These are phyloP conservation scores for Cairina moschata DNA, from an alignment of 2,113 vertebrate genomes.

Conservation along the genomic window DNA sequence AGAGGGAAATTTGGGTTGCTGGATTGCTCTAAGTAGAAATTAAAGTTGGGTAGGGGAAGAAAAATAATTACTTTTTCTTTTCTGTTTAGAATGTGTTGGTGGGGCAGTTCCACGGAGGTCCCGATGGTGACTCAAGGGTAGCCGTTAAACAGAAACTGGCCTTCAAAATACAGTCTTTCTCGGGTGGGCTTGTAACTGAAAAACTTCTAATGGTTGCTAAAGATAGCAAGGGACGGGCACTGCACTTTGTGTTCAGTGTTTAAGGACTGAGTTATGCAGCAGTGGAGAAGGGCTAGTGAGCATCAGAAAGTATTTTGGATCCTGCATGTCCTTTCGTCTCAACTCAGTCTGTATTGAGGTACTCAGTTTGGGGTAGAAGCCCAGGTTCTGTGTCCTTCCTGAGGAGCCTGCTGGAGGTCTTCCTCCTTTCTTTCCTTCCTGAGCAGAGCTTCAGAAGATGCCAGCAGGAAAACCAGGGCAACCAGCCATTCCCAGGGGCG, in stretches of 20 bases:
- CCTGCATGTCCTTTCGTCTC: background rate
- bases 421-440: background rate
- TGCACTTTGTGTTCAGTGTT: background rate
- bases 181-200: background rate
- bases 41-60: background rate
- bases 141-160: background rate
- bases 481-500: background rate
- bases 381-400: background rate
- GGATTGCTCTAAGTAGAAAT: background rate
- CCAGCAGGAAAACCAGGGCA: background rate
- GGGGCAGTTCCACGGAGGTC: background rate
- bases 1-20: background rate
- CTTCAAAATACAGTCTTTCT: background rate
- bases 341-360: background rate
- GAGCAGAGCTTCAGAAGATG: fast-evolving
- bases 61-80: background rate
- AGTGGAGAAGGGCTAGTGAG: background rate
- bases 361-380: background rate
- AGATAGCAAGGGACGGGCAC: background rate
- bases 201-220: background rate
- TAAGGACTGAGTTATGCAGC: background rate
- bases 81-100: background rate
- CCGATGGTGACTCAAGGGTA: background rate
- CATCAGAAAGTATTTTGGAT: background rate
- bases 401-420: background rate